Percentiles rank a stretch among this genome's conserved stretches.
phyloP scores from a whole-genome alignment of 2,888 invertebrate genomes.

The Agrotis segetum region DNA sequence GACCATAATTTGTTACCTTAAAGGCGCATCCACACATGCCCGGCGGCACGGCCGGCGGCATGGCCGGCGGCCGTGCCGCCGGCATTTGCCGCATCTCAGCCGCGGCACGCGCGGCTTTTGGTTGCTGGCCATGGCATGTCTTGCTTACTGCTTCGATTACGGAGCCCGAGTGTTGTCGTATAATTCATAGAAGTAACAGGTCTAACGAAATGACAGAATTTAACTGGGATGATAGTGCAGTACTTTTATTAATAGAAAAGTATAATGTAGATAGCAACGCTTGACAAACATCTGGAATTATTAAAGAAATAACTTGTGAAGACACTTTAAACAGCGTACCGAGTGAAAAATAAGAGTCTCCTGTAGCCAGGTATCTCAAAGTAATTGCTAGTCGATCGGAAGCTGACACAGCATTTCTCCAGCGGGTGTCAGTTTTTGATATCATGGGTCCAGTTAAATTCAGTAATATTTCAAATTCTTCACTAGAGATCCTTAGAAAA shows the following conservation, averaged over 20 bases:
- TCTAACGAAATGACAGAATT: no score
- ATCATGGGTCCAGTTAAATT: conserved; percentile 52
- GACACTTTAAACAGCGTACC: conserved; percentile 56
- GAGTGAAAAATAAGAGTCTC: conserved; percentile 56
- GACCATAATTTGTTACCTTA: conserved; percentile 24
- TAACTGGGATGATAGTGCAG: no score
- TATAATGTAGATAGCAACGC: conserved; percentile 51
- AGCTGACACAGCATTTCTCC: conserved; percentile 53
- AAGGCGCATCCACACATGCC: conserved; percentile 2
- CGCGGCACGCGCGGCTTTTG: no score
- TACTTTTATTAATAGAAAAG: no score
- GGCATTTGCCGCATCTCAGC: no score
- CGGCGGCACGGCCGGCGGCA: no score
- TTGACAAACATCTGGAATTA: conserved; percentile 56
- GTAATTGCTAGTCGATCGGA: conserved; percentile 50
- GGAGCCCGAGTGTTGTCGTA: no score
- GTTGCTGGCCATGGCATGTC: no score
- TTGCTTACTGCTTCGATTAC: no score
- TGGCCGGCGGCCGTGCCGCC: no score
- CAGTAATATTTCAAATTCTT: conserved; percentile 56
- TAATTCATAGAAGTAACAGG: no score
- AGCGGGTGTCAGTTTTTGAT: no score
- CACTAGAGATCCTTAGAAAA: conserved; percentile 56
- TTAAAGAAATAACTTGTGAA: conserved; percentile 54
- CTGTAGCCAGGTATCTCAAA: conserved; percentile 54